Percentiles rank a stretch among this genome's conserved stretches.
Evolutionary conservation across 1,140 invertebrate species (phyloP).

Genomic region (Drosophila willistoni): DNA sequence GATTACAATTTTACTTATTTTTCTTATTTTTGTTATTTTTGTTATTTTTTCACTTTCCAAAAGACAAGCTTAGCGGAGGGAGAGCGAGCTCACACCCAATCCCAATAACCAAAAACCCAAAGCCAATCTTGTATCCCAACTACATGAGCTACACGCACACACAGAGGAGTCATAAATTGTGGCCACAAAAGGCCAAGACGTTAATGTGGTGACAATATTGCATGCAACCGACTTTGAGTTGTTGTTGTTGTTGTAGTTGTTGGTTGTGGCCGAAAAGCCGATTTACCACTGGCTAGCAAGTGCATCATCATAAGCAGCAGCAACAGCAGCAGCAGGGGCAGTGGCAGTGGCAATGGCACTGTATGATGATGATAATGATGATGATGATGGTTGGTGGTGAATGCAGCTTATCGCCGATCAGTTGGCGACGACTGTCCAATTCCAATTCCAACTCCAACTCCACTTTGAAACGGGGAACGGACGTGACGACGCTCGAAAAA

Average conservation of each 20-base stretch:
- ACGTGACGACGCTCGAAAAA: constrained; percentile 74
- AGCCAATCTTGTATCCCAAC: constrained; percentile 23
- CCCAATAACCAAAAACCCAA: constrained; percentile 5
- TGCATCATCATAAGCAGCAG: constrained; percentile 31
- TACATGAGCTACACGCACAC: constrained; percentile 45
- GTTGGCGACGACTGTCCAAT: constrained; percentile 43
- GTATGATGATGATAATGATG: constrained; percentile 15
- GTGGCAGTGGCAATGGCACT: constrained; percentile 28
- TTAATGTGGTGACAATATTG: constrained; percentile 82
- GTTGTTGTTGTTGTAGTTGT: constrained; percentile 20
- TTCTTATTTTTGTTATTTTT: no score
- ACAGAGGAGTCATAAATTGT: constrained; percentile 74
- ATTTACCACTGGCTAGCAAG: constrained; percentile 50
- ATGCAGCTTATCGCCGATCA: constrained; percentile 71
- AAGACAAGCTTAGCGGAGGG: not conserved
- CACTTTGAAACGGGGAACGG: constrained; percentile 42
- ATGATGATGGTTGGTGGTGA: constrained; percentile 28
- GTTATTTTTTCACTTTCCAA: constrained; percentile 72
- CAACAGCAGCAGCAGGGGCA: constrained; percentile 8
- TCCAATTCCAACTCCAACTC: constrained; percentile 13
- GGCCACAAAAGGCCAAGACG: constrained; percentile 79
- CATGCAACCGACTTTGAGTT: constrained; percentile 63
- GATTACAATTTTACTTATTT: constrained; percentile 77
- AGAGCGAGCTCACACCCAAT: constrained; percentile 17
- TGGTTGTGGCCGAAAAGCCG: constrained; percentile 47